A percentile compares a stretch with the other conserved stretches of the same genome.
Evolutionary conservation across 2,797 vertebrate genomes (phyloP).

Genomic region (Danio aesculapii): DNA sequence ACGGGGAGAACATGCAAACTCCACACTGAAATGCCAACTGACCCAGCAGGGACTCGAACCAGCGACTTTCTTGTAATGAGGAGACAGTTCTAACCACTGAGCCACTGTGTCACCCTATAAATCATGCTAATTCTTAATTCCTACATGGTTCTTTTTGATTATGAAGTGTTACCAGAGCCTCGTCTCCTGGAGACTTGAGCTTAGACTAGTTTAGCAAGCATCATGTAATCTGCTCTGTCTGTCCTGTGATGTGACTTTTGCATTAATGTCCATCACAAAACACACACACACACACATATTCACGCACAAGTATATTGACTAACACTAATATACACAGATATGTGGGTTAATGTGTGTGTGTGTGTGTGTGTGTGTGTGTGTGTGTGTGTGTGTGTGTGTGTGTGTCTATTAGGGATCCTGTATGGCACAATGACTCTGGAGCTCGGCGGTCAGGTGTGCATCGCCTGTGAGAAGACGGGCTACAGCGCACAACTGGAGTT

Average conservation of each 20-base stretch:
- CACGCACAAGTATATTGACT: not conserved
- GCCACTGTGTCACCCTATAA: no score
- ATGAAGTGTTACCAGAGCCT: conserved; percentile 20
- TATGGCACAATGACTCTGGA: conserved; percentile 98
- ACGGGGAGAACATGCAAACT: no score
- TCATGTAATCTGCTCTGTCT: not conserved
- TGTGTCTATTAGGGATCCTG: conserved; percentile 85
- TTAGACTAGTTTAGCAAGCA: not conserved
- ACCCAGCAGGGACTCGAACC: no score
- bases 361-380: not conserved
- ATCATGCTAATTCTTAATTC: no score
- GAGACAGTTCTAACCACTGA: no score
- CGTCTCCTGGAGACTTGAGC: not conserved
- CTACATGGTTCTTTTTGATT: not conserved
- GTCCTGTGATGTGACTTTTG: conserved; percentile 1
- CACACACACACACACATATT: not conserved
- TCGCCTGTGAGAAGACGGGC: conserved; percentile 96
- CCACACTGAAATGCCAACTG: no score
- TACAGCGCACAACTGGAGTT: conserved; percentile 97
- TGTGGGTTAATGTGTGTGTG: not conserved
- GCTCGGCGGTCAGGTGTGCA: conserved; percentile 90
- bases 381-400: not conserved
- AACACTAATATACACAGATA: not conserved
- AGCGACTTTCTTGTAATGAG: no score
- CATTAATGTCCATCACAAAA: not conserved